Evolutionary conservation across 2,888 invertebrate species (phyloP), one percentile per base, ranked within the genome.

Genomic region (Eristalis pertinax): DNA sequence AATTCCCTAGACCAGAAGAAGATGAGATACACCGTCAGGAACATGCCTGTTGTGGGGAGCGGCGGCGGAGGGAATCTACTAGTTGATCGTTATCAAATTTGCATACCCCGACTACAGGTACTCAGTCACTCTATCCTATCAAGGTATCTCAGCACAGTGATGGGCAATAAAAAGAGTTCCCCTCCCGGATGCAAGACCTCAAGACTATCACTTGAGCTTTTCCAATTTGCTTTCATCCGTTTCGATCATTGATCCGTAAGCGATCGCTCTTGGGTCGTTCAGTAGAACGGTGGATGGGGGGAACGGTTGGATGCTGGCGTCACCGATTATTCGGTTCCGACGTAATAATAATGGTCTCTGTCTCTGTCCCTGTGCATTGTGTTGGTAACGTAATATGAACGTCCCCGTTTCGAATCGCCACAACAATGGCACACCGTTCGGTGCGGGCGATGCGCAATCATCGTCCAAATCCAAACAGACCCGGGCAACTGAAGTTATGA

Each of bases 1-100:
- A 26, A 26, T 60, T 60, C 69, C 75, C 63, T 19, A 29, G 68
- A 62, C 74, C 80, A 69, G 29, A 68, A 41, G 26, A 75, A 41
- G 26, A 75, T 67, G 67, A 67, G 78, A 26, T 73, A 43, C 69
- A 62, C 32, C 19, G 24, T n/a, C 43, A n/a, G 43, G 29, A 29
- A 32, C n/a, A 62, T 65, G 83, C n/a, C n/a, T n/a, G n/a, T n/a
- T n/a, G n/a, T n/a, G n/a, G n/a, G n/a, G 70, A 82, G 41, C 4
- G 13, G 41, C 13, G 13, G 41, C 11, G n/a, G 3, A 8, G 50
- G 50, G 50, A 63, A 82, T 78, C 67, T 58, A 74, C 83, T 79
- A 83, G 79, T 70, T 72, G 78, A 83, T 87, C 79, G 82, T 68
- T 87, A 87, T 87, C 86, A 79, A 74, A 83, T 72, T 87, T 83